Evolutionary conservation across 2,797 vertebrate genomes (phyloP), one percentile per base, ranked within the genome.

Genomic region (Myripristis murdjan): DNA sequence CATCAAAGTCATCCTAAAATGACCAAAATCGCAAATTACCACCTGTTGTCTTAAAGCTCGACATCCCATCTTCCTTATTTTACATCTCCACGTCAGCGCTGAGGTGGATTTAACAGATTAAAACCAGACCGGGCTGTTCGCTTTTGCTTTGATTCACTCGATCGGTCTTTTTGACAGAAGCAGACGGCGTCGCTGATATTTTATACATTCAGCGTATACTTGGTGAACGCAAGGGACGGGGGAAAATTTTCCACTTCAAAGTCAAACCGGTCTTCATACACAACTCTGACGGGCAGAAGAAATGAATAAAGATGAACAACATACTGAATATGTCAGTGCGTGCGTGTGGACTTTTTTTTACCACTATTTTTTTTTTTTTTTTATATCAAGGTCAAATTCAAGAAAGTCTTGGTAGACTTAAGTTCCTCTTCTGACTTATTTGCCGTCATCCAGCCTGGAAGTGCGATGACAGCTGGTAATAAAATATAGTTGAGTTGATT

Each of bases 401-500:
- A 23, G 20, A 26, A 55, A 24, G 11, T 59, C 15, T 51, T 22
- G 16, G 51, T 7, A 14, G 6, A 53, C 48, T 26, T 39, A 52
- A 58, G 63, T 69, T 71, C 43, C 8, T 48, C 46, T 68, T 35
- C 28, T 77, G 73, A 83, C 24, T 70, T 64, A 37, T 77, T 73
- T 3, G 0, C 56, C 61, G 20, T 64, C 56, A 35, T 73, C 71
- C 64, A 41, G 16, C 77, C 64, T 77, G 65, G 73, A 77, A 67
- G 68, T 55, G 15, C 72, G 47, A 18, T 58, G 43, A 64, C 72
- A 74, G 66, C 44, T 60, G 74, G 61, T 79, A 54, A 78, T 68
- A 52, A 78, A 86, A 83, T 11, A 71, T 60, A 73, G 57, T 35
- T 0, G 28, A 61, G 15, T 20, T 72, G 53, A 77, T 81, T 83